Conservation (phyloP, 2,113 vertebrate genomes). For the Bubo scandiacus region DNA sequence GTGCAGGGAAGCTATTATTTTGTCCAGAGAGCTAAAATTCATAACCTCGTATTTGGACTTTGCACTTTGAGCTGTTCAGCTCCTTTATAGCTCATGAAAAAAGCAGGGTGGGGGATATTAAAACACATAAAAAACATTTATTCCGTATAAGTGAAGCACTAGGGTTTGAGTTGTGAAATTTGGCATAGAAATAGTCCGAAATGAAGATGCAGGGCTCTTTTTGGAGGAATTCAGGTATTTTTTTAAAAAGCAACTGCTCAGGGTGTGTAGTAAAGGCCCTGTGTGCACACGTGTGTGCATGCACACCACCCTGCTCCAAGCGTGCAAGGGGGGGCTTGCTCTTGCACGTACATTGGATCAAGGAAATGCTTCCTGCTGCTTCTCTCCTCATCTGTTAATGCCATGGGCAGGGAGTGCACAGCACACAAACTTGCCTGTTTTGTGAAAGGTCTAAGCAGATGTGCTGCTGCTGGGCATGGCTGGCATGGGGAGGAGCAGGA, state of each 20-base stretch:
- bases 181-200: neutral
- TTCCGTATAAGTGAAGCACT: neutral
- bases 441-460: neutral
- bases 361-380: neutral
- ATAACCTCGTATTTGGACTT: neutral
- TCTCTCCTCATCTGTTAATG: neutral
- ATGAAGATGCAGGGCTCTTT: neutral
- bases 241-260: neutral
- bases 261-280: accelerated
- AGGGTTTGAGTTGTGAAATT: neutral
- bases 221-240: neutral
- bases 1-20: neutral
- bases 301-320: neutral
- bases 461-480: too few species aligned
- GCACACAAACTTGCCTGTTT: neutral
- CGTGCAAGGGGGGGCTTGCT: neutral
- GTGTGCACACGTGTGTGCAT: too few species aligned
- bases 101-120: neutral
- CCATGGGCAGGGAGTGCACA: too few species aligned
- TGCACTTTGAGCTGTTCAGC: neutral
- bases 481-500: neutral
- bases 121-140: neutral
- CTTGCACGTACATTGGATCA: accelerated
- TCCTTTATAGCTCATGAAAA: neutral
- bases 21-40: neutral